Conservation (phyloP, 2,888 invertebrate genomes). For the Meandrusa payeni region DNA sequence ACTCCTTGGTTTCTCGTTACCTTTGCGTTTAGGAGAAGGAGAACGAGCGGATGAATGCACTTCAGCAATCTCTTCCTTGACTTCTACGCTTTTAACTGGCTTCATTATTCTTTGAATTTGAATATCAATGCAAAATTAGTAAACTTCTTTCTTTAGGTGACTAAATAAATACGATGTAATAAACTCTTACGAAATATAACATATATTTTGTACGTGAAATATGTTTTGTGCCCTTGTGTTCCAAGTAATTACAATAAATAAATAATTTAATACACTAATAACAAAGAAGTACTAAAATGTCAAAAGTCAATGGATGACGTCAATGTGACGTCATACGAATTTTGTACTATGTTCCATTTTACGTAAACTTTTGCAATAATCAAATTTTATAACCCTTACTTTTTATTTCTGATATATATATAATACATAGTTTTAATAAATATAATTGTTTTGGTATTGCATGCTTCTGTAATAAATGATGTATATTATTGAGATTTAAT, state of each 20-base stretch:
- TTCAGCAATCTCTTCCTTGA: slow-evolving; percentile 68
- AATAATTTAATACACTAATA: slow-evolving; percentile 43
- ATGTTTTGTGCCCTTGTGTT: slow-evolving; percentile 13
- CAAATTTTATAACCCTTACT: no score
- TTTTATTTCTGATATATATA: no score
- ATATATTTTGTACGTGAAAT: slow-evolving; percentile 19
- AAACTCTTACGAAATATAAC: slow-evolving; percentile 8
- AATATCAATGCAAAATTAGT: neutral
- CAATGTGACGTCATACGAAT: slow-evolving; percentile 56
- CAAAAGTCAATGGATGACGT: slow-evolving; percentile 58
- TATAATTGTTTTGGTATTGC: no score
- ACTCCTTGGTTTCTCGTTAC: slow-evolving; percentile 52
- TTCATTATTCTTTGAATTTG: slow-evolving; percentile 49
- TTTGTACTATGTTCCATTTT: slow-evolving; percentile 27
- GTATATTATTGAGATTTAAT: no score
- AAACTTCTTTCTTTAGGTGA: slow-evolving; percentile 6
- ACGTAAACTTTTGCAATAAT: neutral
- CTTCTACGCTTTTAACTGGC: slow-evolving; percentile 61
- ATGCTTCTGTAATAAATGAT: no score
- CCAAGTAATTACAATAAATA: slow-evolving; percentile 1
- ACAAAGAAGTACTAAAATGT: slow-evolving; percentile 40
- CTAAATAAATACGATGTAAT: slow-evolving; percentile 1
- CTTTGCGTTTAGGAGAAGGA: slow-evolving; percentile 64
- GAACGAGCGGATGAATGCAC: slow-evolving; percentile 64
- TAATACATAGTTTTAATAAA: no score